A percentile compares a stretch with the other conserved stretches of the same genome.
phyloP scores from a whole-genome alignment of 2,888 invertebrate genomes.

The Taphrorychus bicolor region DNA sequence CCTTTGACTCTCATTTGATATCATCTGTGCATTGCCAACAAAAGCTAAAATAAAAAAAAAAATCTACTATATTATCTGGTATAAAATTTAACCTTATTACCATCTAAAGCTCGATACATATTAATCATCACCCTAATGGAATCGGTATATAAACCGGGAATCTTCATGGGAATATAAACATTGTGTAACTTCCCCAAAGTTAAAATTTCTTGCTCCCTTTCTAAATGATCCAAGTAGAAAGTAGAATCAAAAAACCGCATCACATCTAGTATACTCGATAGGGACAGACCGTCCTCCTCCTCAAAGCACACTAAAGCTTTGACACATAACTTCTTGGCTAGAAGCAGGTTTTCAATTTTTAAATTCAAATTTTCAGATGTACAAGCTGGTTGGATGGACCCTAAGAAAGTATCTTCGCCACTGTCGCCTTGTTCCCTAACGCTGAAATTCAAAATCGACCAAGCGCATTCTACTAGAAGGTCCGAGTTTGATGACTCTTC shows the following conservation, averaged over 20 bases:
- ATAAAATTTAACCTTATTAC: too few species aligned
- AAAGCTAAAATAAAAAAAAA: too few species aligned
- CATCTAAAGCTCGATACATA: neutral
- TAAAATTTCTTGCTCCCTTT: neutral
- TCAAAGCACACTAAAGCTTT: slow-evolving; percentile 23
- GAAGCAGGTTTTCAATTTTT: slow-evolving; percentile 19
- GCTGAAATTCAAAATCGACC: slow-evolving; percentile 22
- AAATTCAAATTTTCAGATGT: neutral
- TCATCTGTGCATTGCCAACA: too few species aligned
- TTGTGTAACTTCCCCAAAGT: neutral
- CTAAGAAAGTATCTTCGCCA: slow-evolving; percentile 27
- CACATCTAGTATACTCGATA: slow-evolving; percentile 43
- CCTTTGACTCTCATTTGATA: too few species aligned
- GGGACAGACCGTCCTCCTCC: neutral
- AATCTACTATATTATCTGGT: too few species aligned
- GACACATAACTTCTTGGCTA: slow-evolving; percentile 30
- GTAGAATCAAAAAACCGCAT: slow-evolving; percentile 44
- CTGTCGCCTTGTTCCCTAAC: slow-evolving; percentile 10
- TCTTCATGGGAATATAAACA: neutral
- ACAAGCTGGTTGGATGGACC: slow-evolving; percentile 3
- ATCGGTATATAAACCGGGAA: neutral
- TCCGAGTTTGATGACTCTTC: slow-evolving; percentile 13
- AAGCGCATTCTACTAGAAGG: slow-evolving; percentile 13
- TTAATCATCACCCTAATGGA: neutral
- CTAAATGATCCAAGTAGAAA: slow-evolving; percentile 39